Evolutionary conservation across 2,113 vertebrate species (phyloP).

Genomic region (Phalacrocorax pelagicus): DNA sequence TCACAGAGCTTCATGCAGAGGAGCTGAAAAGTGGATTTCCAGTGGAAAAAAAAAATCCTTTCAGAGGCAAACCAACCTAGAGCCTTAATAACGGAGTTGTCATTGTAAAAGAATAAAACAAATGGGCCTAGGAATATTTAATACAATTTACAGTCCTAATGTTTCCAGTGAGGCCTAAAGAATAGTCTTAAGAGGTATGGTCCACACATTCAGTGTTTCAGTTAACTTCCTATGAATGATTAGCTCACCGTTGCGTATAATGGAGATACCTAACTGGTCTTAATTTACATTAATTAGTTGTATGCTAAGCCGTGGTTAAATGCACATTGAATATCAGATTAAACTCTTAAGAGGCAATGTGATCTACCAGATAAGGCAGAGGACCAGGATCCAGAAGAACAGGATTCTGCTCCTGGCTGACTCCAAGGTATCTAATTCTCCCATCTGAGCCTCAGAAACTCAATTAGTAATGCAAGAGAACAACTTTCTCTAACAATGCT

Average conservation of each 20-base stretch:
- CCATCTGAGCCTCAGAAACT: background rate
- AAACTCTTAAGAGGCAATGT: background rate
- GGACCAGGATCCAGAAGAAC: background rate
- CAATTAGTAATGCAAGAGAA: background rate
- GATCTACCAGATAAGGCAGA: background rate
- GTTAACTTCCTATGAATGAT: conserved; percentile 21
- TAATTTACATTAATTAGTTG: background rate
- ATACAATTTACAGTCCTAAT: background rate
- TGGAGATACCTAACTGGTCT: background rate
- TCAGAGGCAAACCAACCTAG: background rate
- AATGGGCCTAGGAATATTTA: conserved; percentile 19
- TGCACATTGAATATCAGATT: background rate
- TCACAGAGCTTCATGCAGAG: background rate
- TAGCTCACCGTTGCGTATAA: conserved; percentile 18
- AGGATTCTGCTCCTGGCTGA: background rate
- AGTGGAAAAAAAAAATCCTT: background rate
- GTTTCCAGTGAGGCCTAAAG: background rate
- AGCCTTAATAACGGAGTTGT: background rate
- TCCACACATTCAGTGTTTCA: background rate
- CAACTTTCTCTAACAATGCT: background rate
- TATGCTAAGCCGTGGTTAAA: background rate
- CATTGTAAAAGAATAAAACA: conserved; percentile 3
- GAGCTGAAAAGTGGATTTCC: conserved; percentile 10
- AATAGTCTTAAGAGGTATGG: background rate
- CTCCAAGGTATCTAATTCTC: background rate